These are phyloP conservation scores for Malurus cyaneus DNA, from an alignment of 2,113 vertebrate genomes.

Conservation along the genomic window DNA sequence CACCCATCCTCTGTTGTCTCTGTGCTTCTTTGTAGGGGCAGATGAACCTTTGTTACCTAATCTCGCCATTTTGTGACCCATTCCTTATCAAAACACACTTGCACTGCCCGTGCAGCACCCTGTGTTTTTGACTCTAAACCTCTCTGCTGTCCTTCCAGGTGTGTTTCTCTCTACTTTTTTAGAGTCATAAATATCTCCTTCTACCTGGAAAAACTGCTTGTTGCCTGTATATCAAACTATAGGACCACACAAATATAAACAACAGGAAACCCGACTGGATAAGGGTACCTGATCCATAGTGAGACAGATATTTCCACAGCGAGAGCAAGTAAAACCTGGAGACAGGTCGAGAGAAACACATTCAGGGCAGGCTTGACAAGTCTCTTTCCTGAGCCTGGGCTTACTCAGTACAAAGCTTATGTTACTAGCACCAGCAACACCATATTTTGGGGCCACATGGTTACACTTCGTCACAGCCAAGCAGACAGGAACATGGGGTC, in stretches of 20 bases:
- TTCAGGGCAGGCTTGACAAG: background rate
- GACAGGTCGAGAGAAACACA: background rate
- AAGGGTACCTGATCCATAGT: background rate
- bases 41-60: background rate
- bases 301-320: background rate
- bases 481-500: background rate
- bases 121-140: background rate
- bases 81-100: background rate
- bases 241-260: background rate
- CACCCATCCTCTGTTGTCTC: background rate
- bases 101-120: rapidly evolving
- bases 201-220: background rate
- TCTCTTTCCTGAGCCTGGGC: background rate
- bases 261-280: background rate
- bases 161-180: background rate
- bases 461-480: background rate
- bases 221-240: background rate
- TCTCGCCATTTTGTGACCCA: background rate
- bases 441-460: rapidly evolving
- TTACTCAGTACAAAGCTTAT: background rate
- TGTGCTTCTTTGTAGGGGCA: background rate
- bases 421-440: background rate
- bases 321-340: background rate
- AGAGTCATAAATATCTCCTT: background rate
- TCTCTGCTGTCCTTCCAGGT: background rate